Percentiles rank a stretch among this genome's conserved stretches.
Evolutionary conservation across 2,797 vertebrate genomes (phyloP).

Genomic region (Hypotaenidia okinawae): DNA sequence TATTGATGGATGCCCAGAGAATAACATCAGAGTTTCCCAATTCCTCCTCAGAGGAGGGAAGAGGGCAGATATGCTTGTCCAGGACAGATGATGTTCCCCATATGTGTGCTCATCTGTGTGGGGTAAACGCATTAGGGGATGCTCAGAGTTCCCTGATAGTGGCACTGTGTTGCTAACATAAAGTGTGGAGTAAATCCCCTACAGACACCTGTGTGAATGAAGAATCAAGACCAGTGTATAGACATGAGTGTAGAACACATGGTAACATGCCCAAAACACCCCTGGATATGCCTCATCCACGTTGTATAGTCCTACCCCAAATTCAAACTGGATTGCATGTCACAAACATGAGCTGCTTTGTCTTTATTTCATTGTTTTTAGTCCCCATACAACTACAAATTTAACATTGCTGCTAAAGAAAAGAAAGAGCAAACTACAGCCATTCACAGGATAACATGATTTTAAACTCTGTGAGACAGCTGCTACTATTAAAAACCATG

Average conservation of each 20-base stretch:
- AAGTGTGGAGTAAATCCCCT: neutral
- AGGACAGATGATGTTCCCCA: neutral
- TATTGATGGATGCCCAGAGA: neutral
- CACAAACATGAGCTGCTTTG: conserved; percentile 14
- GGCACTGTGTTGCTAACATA: neutral
- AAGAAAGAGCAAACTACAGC: conserved; percentile 12
- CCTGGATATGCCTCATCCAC: neutral
- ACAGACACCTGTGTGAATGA: neutral
- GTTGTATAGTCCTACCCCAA: neutral
- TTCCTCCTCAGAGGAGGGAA: neutral
- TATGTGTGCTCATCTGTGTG: neutral
- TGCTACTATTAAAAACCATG: conserved; percentile 12
- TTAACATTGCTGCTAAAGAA: neutral
- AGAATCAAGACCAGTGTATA: neutral
- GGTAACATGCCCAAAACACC: neutral
- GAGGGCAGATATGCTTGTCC: neutral
- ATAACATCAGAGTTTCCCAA: neutral
- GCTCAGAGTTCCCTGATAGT: neutral
- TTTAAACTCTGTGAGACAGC: neutral
- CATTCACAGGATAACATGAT: conserved; percentile 1
- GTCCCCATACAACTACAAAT: conserved; percentile 29
- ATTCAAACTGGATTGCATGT: neutral
- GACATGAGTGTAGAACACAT: neutral
- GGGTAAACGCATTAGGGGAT: neutral
- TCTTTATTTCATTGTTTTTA: conserved; percentile 51